Evolutionary conservation across 1,140 invertebrate species (phyloP), one percentile per base, ranked within the genome.

Genomic region (Drosophila simulans): DNA sequence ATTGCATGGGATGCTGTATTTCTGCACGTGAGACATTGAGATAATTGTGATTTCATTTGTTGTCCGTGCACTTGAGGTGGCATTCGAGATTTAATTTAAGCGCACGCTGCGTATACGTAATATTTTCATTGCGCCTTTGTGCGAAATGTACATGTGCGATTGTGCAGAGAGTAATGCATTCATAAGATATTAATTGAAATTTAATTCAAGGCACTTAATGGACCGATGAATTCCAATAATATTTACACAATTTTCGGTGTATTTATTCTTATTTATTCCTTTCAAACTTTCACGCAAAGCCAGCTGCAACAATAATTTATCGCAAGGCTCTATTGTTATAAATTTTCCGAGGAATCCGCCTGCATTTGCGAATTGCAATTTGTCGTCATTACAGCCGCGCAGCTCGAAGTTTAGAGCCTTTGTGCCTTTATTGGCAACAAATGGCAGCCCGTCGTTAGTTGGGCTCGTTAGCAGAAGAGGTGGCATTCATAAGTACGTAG

Each of bases 341-440:
- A 51, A 81, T 82, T 68, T 65, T 43, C 53, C 39, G 25, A 34
- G 53, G 66, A 77, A 68, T 34, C 34, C 46, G 11, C 13, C 42
- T 12, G 52, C 49, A 62, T 37, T 70, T 64, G 35, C 31, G 27
- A 31, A 65, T 39, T 86, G 83, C 82, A 88, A 86, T 88, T 86
- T 86, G 74, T 86, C 64, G 54, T 83, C 82, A 82, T 88, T 88
- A 82, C 65, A 20, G 37, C 52, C 15, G 45, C 39, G 46, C 34
- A 52, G 45, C 48, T 54, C 43, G 15, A 53, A 73, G 49, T 43
- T 46, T 31, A 40, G 40, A 42, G 73, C 58, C 65, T 64, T 81
- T 81, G 58, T 62, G 57, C 52, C 46, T 65, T 83, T 82, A 79
- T 85, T 84, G 80, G 65, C 79, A 60, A 54, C 64, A 71, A 76